Conservation (phyloP, 2,113 vertebrate species). For the Erythrocercus mccallii region DNA sequence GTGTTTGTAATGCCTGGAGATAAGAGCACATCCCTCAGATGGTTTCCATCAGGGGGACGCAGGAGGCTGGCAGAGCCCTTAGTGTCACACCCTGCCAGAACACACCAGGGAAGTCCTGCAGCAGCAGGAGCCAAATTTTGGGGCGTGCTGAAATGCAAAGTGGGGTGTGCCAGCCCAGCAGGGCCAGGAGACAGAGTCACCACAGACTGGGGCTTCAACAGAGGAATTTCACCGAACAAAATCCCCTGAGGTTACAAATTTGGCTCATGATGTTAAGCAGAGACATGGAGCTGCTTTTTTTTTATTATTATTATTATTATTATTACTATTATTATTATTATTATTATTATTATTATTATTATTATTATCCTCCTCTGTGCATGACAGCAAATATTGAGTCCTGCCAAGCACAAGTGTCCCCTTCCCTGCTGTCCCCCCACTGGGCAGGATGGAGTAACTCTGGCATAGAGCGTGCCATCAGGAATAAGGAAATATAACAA, state of each 20-base stretch:
- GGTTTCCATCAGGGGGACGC: not conserved
- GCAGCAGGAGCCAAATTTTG: accelerated
- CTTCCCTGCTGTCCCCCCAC: not conserved
- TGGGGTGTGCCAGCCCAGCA: not conserved
- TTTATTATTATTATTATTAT: no score
- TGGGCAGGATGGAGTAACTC: not conserved
- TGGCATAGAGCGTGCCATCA: not conserved
- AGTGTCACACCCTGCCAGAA: not conserved
- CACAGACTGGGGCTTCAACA: not conserved
- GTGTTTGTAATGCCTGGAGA: not conserved
- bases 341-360: no score
- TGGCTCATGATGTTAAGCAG: not conserved
- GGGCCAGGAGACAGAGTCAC: not conserved
- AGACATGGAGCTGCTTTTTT: not conserved
- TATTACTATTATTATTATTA: not conserved
- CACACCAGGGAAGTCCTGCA: not conserved
- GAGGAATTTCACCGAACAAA: not conserved
- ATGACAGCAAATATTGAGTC: not conserved
- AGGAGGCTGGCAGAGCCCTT: not conserved
- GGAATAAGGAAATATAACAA: not conserved
- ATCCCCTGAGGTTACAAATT: not conserved
- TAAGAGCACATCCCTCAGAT: not conserved
- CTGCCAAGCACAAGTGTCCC: not conserved
- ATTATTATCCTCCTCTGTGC: not conserved
- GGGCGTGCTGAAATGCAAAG: not conserved